Conservation (phyloP, 2,797 vertebrate species). For the Chloroceryle inda region DNA sequence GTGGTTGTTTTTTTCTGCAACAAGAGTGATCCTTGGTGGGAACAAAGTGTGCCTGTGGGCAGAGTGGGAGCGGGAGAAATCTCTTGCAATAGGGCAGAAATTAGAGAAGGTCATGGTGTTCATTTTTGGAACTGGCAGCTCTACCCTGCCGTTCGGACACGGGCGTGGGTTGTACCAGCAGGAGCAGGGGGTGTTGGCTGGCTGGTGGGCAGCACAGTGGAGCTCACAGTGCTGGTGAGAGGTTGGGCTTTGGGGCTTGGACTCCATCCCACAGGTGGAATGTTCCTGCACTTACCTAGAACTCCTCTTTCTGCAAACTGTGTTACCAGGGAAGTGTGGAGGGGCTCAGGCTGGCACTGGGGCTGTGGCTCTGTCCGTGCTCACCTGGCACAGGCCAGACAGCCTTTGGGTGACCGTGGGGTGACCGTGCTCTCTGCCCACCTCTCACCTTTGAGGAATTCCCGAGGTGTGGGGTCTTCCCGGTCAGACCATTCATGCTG, state of each 20-base stretch:
- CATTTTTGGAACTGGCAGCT: neutral
- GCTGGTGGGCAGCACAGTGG: accelerated
- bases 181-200: neutral
- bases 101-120: too few species aligned
- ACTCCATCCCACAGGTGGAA: accelerated
- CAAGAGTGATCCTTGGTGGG: neutral
- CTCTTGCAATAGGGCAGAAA: neutral
- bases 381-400: too few species aligned
- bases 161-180: neutral
- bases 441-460: neutral
- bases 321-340: neutral
- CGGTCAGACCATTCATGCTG: accelerated
- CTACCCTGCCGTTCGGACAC: accelerated
- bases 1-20: neutral
- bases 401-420: accelerated
- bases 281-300: neutral
- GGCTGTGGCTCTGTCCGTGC: neutral
- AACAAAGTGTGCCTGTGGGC: neutral
- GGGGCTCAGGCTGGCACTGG: neutral
- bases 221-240: accelerated
- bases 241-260: accelerated
- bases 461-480: neutral
- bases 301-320: neutral
- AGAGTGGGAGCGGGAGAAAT: neutral
- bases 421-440: accelerated